These are phyloP conservation scores for Polia nebulosa DNA, from an alignment of 2,888 invertebrate genomes.

Conservation along the genomic window DNA sequence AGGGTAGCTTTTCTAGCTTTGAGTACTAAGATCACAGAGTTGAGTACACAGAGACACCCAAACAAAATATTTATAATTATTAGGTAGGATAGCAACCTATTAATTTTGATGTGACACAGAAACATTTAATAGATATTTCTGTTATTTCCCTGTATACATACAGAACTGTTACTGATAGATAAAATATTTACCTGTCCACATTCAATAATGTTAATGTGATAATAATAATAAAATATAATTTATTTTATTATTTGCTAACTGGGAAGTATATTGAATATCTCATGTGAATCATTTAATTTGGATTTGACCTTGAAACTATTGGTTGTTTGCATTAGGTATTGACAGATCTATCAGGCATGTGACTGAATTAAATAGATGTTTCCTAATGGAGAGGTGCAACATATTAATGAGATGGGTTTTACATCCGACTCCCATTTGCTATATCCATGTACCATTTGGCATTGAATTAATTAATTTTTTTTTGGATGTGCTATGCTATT, in stretches of 20 bases:
- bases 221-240: slow-evolving; percentile 10
- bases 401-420: slow-evolving; percentile 38
- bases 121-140: too few relatives aligned
- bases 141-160: too few relatives aligned
- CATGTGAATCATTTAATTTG: slow-evolving; percentile 27
- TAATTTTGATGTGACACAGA: slow-evolving; percentile 15
- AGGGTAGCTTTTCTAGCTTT: too few relatives aligned
- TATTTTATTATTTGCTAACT: slow-evolving; percentile 3
- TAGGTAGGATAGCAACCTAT: background rate
- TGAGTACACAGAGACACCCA: too few relatives aligned
- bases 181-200: slow-evolving; percentile 5
- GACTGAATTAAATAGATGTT: slow-evolving; percentile 47
- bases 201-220: background rate
- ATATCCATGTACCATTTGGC: slow-evolving; percentile 58
- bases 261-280: slow-evolving; percentile 27
- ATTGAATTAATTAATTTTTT: slow-evolving; percentile 50
- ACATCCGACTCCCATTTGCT: slow-evolving; percentile 33
- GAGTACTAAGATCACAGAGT: too few relatives aligned
- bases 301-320: slow-evolving; percentile 57
- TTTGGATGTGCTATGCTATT: slow-evolving; percentile 69
- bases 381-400: slow-evolving; percentile 30
- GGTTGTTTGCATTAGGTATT: slow-evolving; percentile 56
- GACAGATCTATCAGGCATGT: slow-evolving; percentile 56
- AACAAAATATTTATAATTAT: too few relatives aligned
- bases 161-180: slow-evolving; percentile 7